A percentile compares a stretch with the other conserved stretches of the same genome.
phyloP scores from a whole-genome alignment of 2,888 invertebrate species.

The Lasioglossum vierecki region DNA sequence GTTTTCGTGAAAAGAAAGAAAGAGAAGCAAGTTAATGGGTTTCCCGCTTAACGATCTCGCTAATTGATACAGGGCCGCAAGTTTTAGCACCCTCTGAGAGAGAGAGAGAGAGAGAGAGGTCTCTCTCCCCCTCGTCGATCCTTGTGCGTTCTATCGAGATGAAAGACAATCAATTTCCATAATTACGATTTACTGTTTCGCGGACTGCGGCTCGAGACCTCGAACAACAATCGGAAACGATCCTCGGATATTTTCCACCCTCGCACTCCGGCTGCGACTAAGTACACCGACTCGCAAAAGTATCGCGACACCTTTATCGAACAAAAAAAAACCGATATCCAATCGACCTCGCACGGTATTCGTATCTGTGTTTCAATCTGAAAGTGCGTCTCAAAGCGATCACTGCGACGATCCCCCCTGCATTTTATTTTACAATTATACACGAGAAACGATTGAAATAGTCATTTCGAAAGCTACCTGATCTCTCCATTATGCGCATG shows the following conservation, averaged over 20 bases:
- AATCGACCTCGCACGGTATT: not conserved
- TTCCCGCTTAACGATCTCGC: conserved; percentile 5
- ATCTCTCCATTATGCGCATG: too few species aligned
- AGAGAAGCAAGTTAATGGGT: conserved; percentile 17
- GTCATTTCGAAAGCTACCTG: too few species aligned
- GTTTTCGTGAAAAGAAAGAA: not conserved
- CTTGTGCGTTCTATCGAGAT: not conserved
- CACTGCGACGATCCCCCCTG: not conserved
- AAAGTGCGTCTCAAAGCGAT: not conserved
- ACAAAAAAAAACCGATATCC: not conserved
- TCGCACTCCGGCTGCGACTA: not conserved
- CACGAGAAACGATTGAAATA: not conserved
- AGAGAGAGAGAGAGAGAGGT: not conserved
- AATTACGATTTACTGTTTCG: conserved; percentile 12
- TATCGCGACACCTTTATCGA: not conserved
- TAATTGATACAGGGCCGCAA: conserved; percentile 2
- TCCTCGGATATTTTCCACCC: conserved; percentile 13
- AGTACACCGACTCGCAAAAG: not conserved
- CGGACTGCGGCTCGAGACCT: not conserved
- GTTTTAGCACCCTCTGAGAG: not conserved
- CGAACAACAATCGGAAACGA: conserved; percentile 9
- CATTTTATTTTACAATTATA: not conserved
- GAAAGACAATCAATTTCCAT: conserved; percentile 28
- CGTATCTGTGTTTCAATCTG: not conserved
- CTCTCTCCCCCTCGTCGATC: not conserved